Evolutionary conservation across 2,113 vertebrate genomes (phyloP).

Genomic region (Hippocampus barbouri): DNA sequence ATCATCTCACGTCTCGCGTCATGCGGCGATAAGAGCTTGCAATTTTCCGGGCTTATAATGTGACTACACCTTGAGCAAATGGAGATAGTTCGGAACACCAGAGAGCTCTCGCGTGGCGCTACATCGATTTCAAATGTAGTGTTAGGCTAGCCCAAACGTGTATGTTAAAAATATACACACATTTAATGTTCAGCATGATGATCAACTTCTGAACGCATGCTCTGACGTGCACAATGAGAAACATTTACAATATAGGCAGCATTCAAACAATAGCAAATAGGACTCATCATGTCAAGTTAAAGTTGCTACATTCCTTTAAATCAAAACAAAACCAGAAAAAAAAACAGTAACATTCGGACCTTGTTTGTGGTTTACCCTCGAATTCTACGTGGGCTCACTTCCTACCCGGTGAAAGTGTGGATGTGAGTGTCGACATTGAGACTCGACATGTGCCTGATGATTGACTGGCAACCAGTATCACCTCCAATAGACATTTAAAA

Average conservation of each 20-base stretch:
- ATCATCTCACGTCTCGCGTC: neutral
- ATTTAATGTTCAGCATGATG: neutral
- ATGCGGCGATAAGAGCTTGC: conserved; percentile 11
- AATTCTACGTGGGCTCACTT: neutral
- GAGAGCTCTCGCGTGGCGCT: conserved; percentile 11
- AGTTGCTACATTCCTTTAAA: neutral
- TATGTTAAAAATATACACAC: neutral
- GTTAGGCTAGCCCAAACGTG: neutral
- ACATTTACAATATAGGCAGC: no score
- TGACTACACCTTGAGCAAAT: conserved; percentile 4
- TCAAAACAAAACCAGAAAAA: neutral
- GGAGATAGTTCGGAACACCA: neutral
- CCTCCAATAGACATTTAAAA: neutral
- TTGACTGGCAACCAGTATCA: neutral
- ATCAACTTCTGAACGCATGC: neutral
- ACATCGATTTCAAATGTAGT: conserved; percentile 1
- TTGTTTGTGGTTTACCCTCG: no score
- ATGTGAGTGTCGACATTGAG: neutral
- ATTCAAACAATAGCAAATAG: no score
- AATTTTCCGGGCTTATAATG: conserved; percentile 4
- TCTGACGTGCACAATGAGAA: no score
- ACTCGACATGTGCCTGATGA: no score
- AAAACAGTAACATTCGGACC: no score
- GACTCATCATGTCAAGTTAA: no score
- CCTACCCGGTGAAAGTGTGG: neutral